Base-by-base conservation (phyloP, 2,797 vertebrate species). In the Hybognathus amarus region DNA sequence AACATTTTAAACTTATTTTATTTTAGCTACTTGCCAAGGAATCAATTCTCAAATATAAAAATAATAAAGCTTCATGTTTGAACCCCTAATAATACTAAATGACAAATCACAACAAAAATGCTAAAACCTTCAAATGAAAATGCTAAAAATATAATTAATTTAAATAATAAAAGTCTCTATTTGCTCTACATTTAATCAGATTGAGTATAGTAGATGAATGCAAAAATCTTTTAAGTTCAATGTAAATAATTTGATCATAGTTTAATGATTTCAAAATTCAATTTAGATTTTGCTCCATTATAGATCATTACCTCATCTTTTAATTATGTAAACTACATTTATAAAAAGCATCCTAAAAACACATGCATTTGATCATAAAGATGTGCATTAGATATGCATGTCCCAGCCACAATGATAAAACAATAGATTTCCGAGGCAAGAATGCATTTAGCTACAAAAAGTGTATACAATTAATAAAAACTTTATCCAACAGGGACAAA, bases 391-490 rank as follows among this genome's bases (percentile, higher is more conserved):
- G 15, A 27, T 10, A 10, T 47, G 27, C 18, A 78, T 9, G 33
- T 12, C n/a, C 56, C 20, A 33, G 18, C 6, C 27, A 36, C 30
- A 75, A 56, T 24, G 36, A 76, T 38, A 38, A 68, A 68, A 22
- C 22, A 40, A 40, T 30, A 73, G 24, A 50, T 22, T 22, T 74
- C 47, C 2, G 0, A 71, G 4, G 4, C 10, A 27, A 73, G 10
- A 38, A 75, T 50, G 24, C 6, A 50, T 75, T 56, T 56, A 38
- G 6, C 33, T 56, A 24, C 11, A 50, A 20, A 52, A n/a, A 30
- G 13, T n/a, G 30, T 75, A 38, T 45, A 79, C 22, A 79, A 67
- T n/a, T 18, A 64, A 42, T 22, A 63, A 6, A 77, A 47, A 79
- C n/a, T 3, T n/a, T 1, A 40, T 54, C 64, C n/a, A 27, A 7